Evolutionary conservation across 2,888 invertebrate genomes (phyloP).

Genomic region (Drosophila algonquin): DNA sequence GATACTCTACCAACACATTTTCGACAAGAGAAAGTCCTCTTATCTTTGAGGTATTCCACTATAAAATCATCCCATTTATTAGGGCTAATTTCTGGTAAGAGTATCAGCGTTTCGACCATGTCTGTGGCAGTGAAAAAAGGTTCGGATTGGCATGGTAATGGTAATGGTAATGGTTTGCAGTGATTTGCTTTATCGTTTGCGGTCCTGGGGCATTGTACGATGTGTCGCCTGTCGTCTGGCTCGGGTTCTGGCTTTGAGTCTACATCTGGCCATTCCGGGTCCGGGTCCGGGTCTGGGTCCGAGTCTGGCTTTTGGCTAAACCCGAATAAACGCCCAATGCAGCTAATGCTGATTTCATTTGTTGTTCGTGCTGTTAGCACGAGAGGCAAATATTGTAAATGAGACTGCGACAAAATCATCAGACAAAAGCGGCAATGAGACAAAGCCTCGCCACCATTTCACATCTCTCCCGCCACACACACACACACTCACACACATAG

Average conservation of each 20-base stretch:
- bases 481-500: background rate
- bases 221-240: slow-evolving; percentile 37
- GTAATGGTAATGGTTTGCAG: slow-evolving; percentile 29
- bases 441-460: slow-evolving; percentile 41
- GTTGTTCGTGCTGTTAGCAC: slow-evolving; percentile 33
- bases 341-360: slow-evolving; percentile 68
- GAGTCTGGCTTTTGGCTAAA: slow-evolving; percentile 28
- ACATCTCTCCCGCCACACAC: background rate
- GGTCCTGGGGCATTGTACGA: slow-evolving; percentile 49
- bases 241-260: slow-evolving; percentile 11
- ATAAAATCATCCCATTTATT: too few relatives aligned
- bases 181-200: slow-evolving; percentile 66
- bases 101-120: background rate
- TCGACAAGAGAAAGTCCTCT: too few relatives aligned
- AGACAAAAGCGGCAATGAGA: slow-evolving; percentile 62
- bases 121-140: background rate
- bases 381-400: slow-evolving; percentile 72
- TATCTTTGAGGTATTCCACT: too few relatives aligned
- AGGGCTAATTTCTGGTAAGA: background rate
- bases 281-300: background rate
- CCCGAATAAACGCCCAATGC: slow-evolving; percentile 47
- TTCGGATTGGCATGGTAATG: background rate
- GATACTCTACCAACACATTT: background rate
- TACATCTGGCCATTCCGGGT: too few relatives aligned
- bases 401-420: slow-evolving; percentile 73